Evolutionary conservation across 1,140 invertebrate species (phyloP), one percentile per base, ranked within the genome.

Genomic region (Oryctes rhinoceros): DNA sequence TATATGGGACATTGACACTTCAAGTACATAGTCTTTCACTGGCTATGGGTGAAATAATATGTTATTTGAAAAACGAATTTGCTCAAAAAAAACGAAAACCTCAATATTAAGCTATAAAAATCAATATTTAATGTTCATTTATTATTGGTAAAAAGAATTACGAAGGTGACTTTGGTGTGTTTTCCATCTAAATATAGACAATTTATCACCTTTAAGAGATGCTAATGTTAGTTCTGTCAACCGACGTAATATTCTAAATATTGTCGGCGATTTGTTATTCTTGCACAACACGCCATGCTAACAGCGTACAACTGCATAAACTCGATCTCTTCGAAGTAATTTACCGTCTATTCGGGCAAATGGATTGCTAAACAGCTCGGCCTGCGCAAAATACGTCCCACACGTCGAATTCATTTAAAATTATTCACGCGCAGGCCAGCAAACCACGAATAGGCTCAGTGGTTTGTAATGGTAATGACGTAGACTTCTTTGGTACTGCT

Each of bases 371-470:
- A 71, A 37, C 30, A 71, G 65, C 5, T 24, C 65, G 24, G 65
- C 65, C 65, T 13, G 65, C 65, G 24, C 65, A 13, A 37, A 71
- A 71, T 24, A 24, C 65, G 13, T 15, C 65, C 65, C 65, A 71
- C 65, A 71, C 65, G 24, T 71, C 35, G 65, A 71, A 71, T 71
- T 71, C 65, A 71, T 71, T 71, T 71, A 30, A 71, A 37, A 71
- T 71, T 71, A 71, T 71, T 71, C 65, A 71, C 65, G 13, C 24
- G 18, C 15, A 59, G 15, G 4, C 49, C n/a, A 71, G 20, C 65
- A 71, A 24, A 15, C 53, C 65, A 71, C 65, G 20, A 71, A 71
- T 24, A 10, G 65, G 5, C 5, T 44, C 9, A 10, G 39, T 3
- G 39, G 39, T 44, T 1, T 59, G 3, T 59, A 59, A 59, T 13